Evolutionary conservation across 2,113 vertebrate species (phyloP).

Genomic region (Colinus virginianus): DNA sequence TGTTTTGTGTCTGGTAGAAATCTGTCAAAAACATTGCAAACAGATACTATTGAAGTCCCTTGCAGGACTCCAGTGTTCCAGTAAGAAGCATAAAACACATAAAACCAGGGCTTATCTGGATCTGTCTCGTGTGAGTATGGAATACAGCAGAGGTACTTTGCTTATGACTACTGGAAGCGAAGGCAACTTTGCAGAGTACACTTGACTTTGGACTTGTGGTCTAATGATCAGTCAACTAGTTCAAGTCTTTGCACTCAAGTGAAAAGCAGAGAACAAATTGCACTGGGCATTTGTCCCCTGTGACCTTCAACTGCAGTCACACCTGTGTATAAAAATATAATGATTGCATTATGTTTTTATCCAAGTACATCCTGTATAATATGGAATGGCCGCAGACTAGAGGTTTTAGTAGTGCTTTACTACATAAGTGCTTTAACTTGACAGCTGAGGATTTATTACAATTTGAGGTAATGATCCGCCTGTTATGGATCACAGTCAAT

Average conservation of each 20-base stretch:
- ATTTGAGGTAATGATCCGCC: conserved; percentile 47
- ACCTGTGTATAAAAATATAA: conserved; percentile 10
- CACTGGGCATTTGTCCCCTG: conserved; percentile 3
- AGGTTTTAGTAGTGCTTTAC: neutral
- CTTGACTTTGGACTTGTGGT: neutral
- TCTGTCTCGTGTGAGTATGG: neutral
- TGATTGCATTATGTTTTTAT: neutral
- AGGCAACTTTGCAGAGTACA: neutral
- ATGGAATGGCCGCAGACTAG: conserved; percentile 4
- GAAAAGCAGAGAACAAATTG: neutral
- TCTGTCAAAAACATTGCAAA: neutral
- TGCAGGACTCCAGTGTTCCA: neutral
- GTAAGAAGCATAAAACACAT: neutral
- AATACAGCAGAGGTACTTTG: neutral
- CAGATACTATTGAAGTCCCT: neutral
- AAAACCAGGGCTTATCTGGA: neutral
- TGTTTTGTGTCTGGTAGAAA: neutral
- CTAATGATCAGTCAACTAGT: neutral
- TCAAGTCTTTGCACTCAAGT: neutral
- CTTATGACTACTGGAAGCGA: neutral
- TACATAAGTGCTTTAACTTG: conserved; percentile 1
- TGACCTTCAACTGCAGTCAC: neutral
- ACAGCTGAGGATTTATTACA: conserved; percentile 54
- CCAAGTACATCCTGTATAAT: neutral
- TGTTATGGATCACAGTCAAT: conserved; percentile 55